A percentile compares a stretch with the other conserved stretches of the same genome.
Evolutionary conservation across 1,140 invertebrate species (phyloP).

Genomic region (Psilanteris sp.): DNA sequence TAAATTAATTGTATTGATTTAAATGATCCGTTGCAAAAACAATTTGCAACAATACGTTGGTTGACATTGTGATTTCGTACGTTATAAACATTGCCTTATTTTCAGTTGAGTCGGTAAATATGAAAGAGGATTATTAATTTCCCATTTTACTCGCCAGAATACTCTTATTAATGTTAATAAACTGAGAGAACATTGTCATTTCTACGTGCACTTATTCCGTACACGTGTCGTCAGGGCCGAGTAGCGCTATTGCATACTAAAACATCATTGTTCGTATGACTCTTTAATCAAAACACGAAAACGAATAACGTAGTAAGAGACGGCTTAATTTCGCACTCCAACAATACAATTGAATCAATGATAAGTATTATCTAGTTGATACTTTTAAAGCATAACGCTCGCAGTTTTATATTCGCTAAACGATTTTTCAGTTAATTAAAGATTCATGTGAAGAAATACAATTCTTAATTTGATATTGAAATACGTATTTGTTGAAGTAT

Average conservation of each 20-base stretch:
- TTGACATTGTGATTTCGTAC: too few species aligned
- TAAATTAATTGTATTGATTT: too few species aligned
- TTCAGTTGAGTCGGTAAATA: too few species aligned
- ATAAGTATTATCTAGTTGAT: constrained; percentile 17
- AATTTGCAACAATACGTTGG: too few species aligned
- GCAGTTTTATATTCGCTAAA: too few species aligned
- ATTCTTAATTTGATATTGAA: too few species aligned
- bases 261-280: constrained; percentile 27
- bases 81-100: too few species aligned
- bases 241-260: constrained; percentile 22
- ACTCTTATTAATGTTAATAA: constrained; percentile 13
- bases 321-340: constrained; percentile 15
- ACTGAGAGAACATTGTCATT: not conserved
- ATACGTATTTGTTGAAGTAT: too few species aligned
- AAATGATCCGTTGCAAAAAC: too few species aligned
- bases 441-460: too few species aligned
- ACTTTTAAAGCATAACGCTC: not conserved
- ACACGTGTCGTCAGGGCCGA: constrained; percentile 39
- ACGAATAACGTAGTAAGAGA: constrained; percentile 24
- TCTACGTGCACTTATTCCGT: constrained; percentile 10
- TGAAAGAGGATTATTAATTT: constrained; percentile 11
- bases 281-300: constrained; percentile 47
- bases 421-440: too few species aligned
- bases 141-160: not conserved
- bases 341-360: constrained; percentile 29